Evolutionary conservation across 2,797 vertebrate genomes (phyloP), one percentile per base, ranked within the genome.

Genomic region (Chaunax sp.): DNA sequence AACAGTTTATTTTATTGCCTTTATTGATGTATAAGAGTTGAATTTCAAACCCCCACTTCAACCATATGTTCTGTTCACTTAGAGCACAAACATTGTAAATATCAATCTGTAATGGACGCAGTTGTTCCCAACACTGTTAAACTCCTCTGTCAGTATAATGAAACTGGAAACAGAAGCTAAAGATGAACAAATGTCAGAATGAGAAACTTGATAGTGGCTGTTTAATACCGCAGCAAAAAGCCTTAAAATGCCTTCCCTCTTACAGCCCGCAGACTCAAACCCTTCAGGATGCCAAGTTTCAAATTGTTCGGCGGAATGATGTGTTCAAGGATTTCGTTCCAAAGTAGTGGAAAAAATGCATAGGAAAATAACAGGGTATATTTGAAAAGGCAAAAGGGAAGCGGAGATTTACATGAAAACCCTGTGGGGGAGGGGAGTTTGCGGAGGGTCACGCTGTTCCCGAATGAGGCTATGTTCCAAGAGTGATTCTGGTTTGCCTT

Each of bases 401-500:
- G 69, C 69, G 47, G 74, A 58, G 60, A 69, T 80, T 79, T 86
- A 61, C 78, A 74, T 77, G 79, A 58, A 4, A 70, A 58, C 67
- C 23, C 66, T 25, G 72, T 22, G 14, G 87, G 51, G 80, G 67
- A 64, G 60, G 75, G 75, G 72, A 59, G 72, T 72, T 49, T 74
- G 77, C 64, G 54, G 43, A 57, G 61, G 80, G 77, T 84, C 82
- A 64, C 63, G 77, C 78, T 86, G 82, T 69, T 88, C 22, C 51
- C 71, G 79, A 90, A 77, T 65, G 54, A 68, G 79, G 71, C 65
- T 44, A 1, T 37, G 55, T 73, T 90, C 78, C 78, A 82, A 69
- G 63, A 64, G 77, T 81, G 85, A 88, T 52, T 64, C 60, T 67
- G 57, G 81, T 83, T 84, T 74, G 77, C 54, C 81, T 80, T 79